Conservation (phyloP, 1,140 invertebrate species). For the Saccostrea glomerata region DNA sequence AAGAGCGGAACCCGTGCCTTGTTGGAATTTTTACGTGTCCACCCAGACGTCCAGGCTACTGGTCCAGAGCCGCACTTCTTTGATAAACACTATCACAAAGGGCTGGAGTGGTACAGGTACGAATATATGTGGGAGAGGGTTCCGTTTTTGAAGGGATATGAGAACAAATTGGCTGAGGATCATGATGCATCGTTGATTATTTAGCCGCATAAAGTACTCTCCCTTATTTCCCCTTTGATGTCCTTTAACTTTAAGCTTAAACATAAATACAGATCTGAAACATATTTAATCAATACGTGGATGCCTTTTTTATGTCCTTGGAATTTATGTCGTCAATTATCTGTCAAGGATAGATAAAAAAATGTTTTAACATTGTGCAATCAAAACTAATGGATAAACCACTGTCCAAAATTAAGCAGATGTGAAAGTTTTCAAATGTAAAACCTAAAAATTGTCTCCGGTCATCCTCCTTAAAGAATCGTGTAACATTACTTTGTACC, state of each 20-base stretch:
- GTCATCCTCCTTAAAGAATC: not conserved
- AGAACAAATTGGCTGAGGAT: not conserved
- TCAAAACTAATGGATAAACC: not conserved
- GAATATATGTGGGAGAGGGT: constrained; percentile 19
- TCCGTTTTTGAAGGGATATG: not conserved
- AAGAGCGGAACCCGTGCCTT: constrained; percentile 81
- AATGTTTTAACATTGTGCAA: not conserved
- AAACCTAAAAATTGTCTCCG: not conserved
- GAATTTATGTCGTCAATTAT: not conserved
- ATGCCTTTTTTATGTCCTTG: not conserved
- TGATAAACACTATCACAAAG: constrained; percentile 79
- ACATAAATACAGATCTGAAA: not conserved
- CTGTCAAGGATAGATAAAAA: not conserved
- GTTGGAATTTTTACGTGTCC: constrained; percentile 79
- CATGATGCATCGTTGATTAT: not conserved
- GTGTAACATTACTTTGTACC: not conserved
- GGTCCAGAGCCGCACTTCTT: constrained; percentile 80
- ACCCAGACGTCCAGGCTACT: constrained; percentile 77
- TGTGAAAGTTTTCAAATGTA: not conserved
- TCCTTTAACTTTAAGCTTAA: not conserved
- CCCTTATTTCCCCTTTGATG: not conserved
- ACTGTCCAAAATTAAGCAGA: not conserved
- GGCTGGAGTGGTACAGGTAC: constrained; percentile 81
- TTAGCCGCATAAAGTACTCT: not conserved
- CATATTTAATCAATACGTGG: not conserved